A percentile compares a stretch with the other conserved stretches of the same genome.
These are phyloP conservation scores for Drosophila colorata DNA, from an alignment of 2,888 invertebrate species.

Conservation along the genomic window DNA sequence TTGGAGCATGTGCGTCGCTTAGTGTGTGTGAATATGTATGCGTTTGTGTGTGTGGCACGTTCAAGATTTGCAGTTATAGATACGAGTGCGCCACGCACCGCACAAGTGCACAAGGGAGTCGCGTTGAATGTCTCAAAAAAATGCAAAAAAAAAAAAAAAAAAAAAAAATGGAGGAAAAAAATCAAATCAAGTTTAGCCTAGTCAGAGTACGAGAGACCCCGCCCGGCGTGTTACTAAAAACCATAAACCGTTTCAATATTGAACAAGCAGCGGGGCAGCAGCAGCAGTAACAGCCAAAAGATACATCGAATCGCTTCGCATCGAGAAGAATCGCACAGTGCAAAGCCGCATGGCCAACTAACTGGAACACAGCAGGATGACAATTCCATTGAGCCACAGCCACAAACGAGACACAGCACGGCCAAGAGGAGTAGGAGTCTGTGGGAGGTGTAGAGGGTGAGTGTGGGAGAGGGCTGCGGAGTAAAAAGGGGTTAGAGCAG, in stretches of 20 bases:
- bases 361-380: constrained; percentile 83
- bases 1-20: constrained; percentile 68
- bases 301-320: constrained; percentile 56
- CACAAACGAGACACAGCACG: constrained; percentile 8
- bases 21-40: constrained; percentile 14
- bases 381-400: constrained; percentile 75
- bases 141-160: constrained; percentile 18
- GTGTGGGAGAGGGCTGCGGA: not conserved
- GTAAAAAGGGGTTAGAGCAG: not conserved
- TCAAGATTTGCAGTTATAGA: constrained; percentile 81
- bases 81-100: constrained; percentile 71
- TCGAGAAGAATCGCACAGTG: constrained; percentile 41
- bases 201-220: constrained; percentile 33
- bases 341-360: constrained; percentile 66
- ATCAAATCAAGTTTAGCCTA: constrained; percentile 76
- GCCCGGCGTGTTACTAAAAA: constrained; percentile 64
- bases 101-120: constrained; percentile 68
- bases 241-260: constrained; percentile 78
- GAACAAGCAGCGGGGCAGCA: constrained; percentile 63
- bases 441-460: not conserved
- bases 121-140: constrained; percentile 40
- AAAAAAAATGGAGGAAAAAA: constrained; percentile 46
- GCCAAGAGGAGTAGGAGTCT: constrained; percentile 11
- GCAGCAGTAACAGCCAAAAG: constrained; percentile 35
- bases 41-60: constrained; percentile 60